Conservation (phyloP, 1,140 invertebrate species). For the Drosophila littoralis region DNA sequence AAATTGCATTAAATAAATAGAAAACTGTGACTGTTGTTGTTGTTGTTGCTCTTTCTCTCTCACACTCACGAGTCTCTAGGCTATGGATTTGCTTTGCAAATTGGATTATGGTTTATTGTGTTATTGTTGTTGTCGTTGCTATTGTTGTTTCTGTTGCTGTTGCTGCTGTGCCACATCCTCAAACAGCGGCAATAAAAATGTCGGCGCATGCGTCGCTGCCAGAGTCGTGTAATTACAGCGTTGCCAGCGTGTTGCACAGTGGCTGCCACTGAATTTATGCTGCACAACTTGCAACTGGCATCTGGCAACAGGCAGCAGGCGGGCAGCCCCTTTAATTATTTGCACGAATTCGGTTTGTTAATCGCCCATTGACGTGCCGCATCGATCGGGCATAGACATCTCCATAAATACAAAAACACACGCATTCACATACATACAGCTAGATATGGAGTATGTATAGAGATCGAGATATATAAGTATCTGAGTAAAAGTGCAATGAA, state of each 20-base stretch:
- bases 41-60: slow-evolving; percentile 14
- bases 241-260: slow-evolving; percentile 39
- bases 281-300: slow-evolving; percentile 22
- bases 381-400: slow-evolving; percentile 53
- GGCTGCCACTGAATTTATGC: slow-evolving; percentile 33
- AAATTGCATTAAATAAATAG: slow-evolving; percentile 66
- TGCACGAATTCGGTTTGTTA: slow-evolving; percentile 66
- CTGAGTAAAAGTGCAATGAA: slow-evolving; percentile 60
- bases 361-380: slow-evolving; percentile 55
- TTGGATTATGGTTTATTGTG: slow-evolving; percentile 65
- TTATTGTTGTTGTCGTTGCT: slow-evolving; percentile 36
- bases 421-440: slow-evolving; percentile 18
- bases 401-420: slow-evolving; percentile 32
- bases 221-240: slow-evolving; percentile 52
- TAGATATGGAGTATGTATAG: slow-evolving; percentile 7
- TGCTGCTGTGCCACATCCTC: slow-evolving; percentile 49
- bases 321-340: slow-evolving; percentile 61
- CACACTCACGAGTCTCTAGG: slow-evolving; percentile 5
- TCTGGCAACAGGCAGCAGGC: slow-evolving; percentile 8
- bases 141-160: slow-evolving; percentile 17
- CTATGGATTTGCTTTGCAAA: slow-evolving; percentile 62
- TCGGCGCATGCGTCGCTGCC: slow-evolving; percentile 42
- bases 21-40: slow-evolving; percentile 41
- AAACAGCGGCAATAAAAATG: slow-evolving; percentile 33
- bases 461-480: slow-evolving; percentile 9